A percentile compares a stretch with the other conserved stretches of the same genome.
These are phyloP conservation scores for Centroberyx gerrardi DNA, from an alignment of 2,797 vertebrate species.

Conservation along the genomic window DNA sequence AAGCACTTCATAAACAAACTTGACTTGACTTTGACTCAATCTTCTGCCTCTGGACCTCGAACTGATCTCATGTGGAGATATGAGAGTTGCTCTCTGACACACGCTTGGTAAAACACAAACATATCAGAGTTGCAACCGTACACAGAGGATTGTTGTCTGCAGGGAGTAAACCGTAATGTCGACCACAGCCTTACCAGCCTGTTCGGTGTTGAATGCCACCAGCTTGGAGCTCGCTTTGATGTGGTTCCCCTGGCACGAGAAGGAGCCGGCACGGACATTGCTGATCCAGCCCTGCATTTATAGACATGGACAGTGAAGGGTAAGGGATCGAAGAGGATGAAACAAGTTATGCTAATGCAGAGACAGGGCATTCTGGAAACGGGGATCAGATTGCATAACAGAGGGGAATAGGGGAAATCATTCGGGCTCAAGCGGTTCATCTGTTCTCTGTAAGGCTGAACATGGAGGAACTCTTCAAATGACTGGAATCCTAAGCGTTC, in stretches of 20 bases:
- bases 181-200: constrained; percentile 84
- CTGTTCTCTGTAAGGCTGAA: not conserved
- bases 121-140: not conserved
- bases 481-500: constrained; percentile 24
- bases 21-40: not conserved
- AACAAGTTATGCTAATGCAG: not conserved
- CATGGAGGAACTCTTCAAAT: not conserved
- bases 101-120: constrained; percentile 7
- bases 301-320: constrained; percentile 3
- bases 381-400: not conserved
- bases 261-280: constrained; percentile 84
- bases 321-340: not conserved
- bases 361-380: not conserved
- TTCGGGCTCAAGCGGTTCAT: not conserved
- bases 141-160: not conserved
- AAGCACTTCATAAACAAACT: not conserved
- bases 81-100: not conserved
- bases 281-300: constrained; percentile 90
- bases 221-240: constrained; percentile 91
- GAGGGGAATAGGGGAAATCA: not conserved
- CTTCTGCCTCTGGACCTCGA: not conserved
- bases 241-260: constrained; percentile 87
- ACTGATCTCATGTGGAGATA: not conserved
- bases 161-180: not conserved
- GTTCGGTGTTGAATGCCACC: constrained; percentile 90